Percentiles rank a stretch among this genome's conserved stretches.
Conservation (phyloP, 2,888 invertebrate genomes). For the Limnephilus auricula region DNA sequence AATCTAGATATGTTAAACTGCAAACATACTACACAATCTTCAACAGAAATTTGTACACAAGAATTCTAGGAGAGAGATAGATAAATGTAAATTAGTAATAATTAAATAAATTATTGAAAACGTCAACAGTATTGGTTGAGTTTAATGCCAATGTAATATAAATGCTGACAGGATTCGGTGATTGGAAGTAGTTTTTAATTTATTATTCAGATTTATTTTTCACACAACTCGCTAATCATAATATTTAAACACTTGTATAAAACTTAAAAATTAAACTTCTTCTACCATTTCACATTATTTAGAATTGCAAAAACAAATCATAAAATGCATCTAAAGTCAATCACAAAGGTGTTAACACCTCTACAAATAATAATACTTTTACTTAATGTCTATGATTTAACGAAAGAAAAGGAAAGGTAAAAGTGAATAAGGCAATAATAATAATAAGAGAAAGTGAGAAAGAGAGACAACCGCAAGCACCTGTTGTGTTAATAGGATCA, state of each 20-base stretch:
- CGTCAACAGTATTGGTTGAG: background rate
- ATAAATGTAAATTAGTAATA: background rate
- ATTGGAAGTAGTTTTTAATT: background rate
- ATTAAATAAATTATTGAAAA: background rate
- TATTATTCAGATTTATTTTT: constrained; percentile 21
- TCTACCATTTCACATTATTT: background rate
- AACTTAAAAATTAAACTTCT: constrained; percentile 6
- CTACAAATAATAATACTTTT: constrained; percentile 15
- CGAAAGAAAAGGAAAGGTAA: constrained; percentile 2
- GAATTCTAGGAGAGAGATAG: background rate
- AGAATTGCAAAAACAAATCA: background rate
- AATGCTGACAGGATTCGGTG: background rate
- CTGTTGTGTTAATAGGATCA: constrained; percentile 55
- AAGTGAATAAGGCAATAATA: constrained; percentile 21
- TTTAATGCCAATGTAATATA: background rate
- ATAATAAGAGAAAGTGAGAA: constrained; percentile 4
- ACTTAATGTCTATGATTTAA: background rate
- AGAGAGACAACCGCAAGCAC: constrained; percentile 60
- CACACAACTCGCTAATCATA: constrained; percentile 32
- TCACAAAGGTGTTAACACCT: background rate
- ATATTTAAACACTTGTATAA: background rate
- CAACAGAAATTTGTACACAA: background rate
- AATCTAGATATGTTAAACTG: constrained; percentile 56
- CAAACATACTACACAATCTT: constrained; percentile 46
- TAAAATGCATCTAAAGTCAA: constrained; percentile 6